These are phyloP conservation scores for Tachuris rubrigastra DNA, from an alignment of 2,113 vertebrate genomes.

Conservation along the genomic window DNA sequence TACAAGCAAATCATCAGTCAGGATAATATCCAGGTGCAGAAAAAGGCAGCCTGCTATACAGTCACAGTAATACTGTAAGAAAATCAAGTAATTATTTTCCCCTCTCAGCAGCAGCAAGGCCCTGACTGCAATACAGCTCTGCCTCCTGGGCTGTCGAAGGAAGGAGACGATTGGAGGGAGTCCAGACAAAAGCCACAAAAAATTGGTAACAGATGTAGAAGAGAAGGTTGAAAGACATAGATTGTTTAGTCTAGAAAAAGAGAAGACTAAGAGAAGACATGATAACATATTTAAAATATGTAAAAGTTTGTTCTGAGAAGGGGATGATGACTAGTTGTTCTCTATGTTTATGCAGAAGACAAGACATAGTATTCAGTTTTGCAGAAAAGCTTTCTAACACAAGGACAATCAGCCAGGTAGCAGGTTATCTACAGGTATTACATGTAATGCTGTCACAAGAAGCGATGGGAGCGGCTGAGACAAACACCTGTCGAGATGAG, in stretches of 20 bases:
- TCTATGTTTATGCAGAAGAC: not conserved
- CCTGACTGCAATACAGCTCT: not conserved
- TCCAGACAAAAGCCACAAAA: conserved; percentile 28
- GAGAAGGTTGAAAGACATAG: not conserved
- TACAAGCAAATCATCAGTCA: not conserved
- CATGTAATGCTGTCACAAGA: not conserved
- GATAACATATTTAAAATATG: conserved; percentile 2
- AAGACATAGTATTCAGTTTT: not conserved
- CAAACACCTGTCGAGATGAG: not conserved
- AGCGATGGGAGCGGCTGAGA: accelerated
- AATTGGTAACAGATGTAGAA: conserved; percentile 1
- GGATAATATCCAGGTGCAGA: not conserved
- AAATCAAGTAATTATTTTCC: not conserved
- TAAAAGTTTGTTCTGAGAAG: not conserved
- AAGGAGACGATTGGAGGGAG: not conserved
- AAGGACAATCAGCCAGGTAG: not conserved
- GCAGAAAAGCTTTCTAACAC: not conserved
- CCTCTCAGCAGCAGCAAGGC: not conserved
- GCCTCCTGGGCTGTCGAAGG: not conserved
- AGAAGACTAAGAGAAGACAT: not conserved
- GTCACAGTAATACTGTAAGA: not conserved
- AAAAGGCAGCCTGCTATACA: not conserved
- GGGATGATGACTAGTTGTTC: not conserved
- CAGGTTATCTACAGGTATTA: not conserved
- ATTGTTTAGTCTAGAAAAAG: conserved; percentile 40